Percentiles rank a stretch among this genome's conserved stretches.
Conservation (phyloP, 1,140 invertebrate genomes). For the Trichonephila clavipes region DNA sequence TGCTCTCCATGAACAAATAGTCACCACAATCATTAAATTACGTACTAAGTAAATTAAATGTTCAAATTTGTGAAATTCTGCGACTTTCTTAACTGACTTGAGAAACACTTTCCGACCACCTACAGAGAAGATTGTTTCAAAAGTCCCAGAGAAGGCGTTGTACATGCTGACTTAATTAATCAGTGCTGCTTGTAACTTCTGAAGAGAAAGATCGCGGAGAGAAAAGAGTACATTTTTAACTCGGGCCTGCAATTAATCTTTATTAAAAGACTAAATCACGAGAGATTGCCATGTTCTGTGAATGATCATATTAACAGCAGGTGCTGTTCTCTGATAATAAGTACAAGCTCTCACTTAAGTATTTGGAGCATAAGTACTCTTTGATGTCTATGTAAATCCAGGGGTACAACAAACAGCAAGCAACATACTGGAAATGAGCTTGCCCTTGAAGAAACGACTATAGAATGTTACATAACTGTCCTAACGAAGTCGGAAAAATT, state of each 20-base stretch:
- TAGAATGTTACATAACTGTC: too few relatives aligned
- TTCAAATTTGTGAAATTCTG: not conserved
- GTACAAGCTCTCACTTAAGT: not conserved
- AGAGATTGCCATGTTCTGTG: constrained; percentile 54
- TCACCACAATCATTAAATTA: not conserved
- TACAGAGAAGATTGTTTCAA: too few relatives aligned
- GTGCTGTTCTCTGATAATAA: constrained; percentile 41
- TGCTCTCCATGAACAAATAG: not conserved
- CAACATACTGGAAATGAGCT: too few relatives aligned
- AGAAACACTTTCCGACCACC: too few relatives aligned
- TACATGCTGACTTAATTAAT: too few relatives aligned
- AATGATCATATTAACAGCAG: constrained; percentile 52
- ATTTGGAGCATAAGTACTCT: not conserved
- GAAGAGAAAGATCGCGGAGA: too few relatives aligned
- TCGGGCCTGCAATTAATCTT: not conserved
- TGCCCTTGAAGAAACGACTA: too few relatives aligned
- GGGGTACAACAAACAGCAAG: not conserved
- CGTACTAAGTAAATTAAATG: not conserved
- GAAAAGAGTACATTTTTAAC: too few relatives aligned
- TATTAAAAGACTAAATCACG: constrained; percentile 35
- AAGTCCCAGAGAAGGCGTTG: too few relatives aligned
- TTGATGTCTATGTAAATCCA: not conserved
- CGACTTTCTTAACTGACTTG: not conserved
- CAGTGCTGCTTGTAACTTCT: too few relatives aligned
- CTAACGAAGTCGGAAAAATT: too few relatives aligned